These are phyloP conservation scores for Zootoca vivipara DNA, from an alignment of 2,113 vertebrate genomes.

Conservation along the genomic window DNA sequence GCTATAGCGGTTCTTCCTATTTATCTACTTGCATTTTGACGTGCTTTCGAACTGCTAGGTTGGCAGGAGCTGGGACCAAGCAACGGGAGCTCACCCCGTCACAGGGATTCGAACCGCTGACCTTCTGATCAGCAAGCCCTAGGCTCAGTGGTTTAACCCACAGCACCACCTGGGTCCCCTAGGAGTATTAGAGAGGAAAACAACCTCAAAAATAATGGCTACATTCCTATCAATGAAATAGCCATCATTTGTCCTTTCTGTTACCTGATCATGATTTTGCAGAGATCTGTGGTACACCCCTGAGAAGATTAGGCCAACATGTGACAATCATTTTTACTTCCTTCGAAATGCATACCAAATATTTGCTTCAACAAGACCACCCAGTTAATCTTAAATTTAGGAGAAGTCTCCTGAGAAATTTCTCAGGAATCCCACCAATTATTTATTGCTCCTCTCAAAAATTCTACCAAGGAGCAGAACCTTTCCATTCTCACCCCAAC, in stretches of 20 bases:
- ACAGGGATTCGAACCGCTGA: no score
- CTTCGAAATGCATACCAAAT: background rate
- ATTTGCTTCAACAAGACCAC: background rate
- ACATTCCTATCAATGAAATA: background rate
- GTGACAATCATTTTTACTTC: background rate
- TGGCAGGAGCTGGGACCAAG: no score
- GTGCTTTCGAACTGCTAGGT: no score
- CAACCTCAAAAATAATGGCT: background rate
- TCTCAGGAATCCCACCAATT: background rate
- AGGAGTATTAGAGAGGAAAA: background rate
- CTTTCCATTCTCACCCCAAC: background rate
- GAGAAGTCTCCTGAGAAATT: background rate
- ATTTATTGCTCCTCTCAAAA: background rate
- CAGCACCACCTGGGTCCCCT: no score
- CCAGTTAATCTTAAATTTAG: background rate
- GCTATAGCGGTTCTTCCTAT: no score
- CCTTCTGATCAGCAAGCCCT: no score
- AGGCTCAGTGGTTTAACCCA: no score
- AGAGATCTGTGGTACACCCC: background rate
- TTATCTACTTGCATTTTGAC: no score
- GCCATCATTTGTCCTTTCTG: background rate
- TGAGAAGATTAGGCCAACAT: background rate
- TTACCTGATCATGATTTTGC: background rate
- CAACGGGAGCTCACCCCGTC: no score
- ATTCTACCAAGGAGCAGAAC: background rate